phyloP scores from a whole-genome alignment of 2,113 vertebrate genomes.

The Sinosuthora webbiana region DNA sequence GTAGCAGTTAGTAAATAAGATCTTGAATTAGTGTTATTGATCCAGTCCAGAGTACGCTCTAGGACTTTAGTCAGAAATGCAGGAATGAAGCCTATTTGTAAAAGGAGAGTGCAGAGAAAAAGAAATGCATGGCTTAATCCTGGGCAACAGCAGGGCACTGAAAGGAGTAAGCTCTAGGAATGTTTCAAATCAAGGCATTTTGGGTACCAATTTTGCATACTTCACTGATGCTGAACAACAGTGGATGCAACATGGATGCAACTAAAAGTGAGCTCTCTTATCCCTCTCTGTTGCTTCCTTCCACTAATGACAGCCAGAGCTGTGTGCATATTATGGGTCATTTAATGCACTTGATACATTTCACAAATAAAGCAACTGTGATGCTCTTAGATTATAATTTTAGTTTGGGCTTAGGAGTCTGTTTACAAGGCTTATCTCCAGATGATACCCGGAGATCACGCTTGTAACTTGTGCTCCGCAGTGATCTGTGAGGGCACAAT shows the following conservation, averaged over 20 bases:
- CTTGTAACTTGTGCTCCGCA: background rate
- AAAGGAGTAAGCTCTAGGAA: background rate
- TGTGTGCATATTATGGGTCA: background rate
- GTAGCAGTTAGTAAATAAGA: background rate
- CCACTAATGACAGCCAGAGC: background rate
- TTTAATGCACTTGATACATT: background rate
- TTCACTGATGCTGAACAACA: background rate
- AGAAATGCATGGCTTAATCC: background rate
- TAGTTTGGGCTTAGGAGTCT: background rate
- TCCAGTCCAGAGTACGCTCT: background rate
- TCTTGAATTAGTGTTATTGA: constrained; percentile 14
- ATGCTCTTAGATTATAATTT: background rate
- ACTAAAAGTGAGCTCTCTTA: background rate
- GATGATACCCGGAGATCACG: background rate
- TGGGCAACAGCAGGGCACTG: background rate
- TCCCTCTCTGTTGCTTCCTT: background rate
- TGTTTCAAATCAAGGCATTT: background rate
- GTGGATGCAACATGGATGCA: background rate
- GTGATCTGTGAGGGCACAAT: accelerated
- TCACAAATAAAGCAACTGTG: background rate
- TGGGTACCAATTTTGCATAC: background rate
- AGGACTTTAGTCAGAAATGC: background rate
- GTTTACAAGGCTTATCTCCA: background rate
- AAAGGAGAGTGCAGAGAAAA: background rate
- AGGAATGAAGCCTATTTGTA: background rate